Base-by-base conservation (phyloP, 2,888 invertebrate genomes). In the Mimachlamys varia region DNA sequence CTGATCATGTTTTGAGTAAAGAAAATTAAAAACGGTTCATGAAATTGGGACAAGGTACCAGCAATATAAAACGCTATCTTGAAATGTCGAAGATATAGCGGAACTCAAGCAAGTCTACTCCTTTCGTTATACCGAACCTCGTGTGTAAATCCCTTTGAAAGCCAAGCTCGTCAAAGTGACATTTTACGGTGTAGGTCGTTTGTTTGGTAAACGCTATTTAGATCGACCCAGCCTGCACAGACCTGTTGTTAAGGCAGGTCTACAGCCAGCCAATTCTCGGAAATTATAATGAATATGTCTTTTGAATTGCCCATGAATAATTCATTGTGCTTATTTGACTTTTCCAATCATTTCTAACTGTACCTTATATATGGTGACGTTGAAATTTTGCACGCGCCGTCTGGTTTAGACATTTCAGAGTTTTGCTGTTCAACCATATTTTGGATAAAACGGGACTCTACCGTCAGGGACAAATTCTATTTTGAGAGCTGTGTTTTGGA, bases 211-310 rank as follows among this genome's bases (percentile, higher is more conserved):
- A 76, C 76, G 27, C 15, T 76, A 33, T 76, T 76, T 76, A 76
- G 76, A 76, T 76, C 76, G 76, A 76, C 33, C 76, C 27, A 27
- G 4, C 33, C 33, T 33, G 12, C 76, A 76, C 76, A 76, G 22
- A 76, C 76, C 76, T 76, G 76, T 76, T 76, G 76, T 76, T 5
- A 33, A 33, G 76, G 76, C 76, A 76, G 76, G 76, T 33, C 76
- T 76, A 33, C 76, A 76, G 33, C 5, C 76, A 12, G 27, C 22
- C 76, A 33, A 33, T 76, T 76, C 76, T 76, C 76, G 1, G 76
- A 76, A 76, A 76, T 76, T 76, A 76, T 76, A 76, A 76, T 76
- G 76, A 76, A 76, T 76, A 76, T 76, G 76, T 76, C 76, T 76
- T 76, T 76, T 27, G 76, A 76, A 76, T 76, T 76, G 76, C 76